Percentiles rank a stretch among this genome's conserved stretches.
These are phyloP conservation scores for Pavo muticus DNA, from an alignment of 2,113 vertebrate species.

Conservation along the genomic window DNA sequence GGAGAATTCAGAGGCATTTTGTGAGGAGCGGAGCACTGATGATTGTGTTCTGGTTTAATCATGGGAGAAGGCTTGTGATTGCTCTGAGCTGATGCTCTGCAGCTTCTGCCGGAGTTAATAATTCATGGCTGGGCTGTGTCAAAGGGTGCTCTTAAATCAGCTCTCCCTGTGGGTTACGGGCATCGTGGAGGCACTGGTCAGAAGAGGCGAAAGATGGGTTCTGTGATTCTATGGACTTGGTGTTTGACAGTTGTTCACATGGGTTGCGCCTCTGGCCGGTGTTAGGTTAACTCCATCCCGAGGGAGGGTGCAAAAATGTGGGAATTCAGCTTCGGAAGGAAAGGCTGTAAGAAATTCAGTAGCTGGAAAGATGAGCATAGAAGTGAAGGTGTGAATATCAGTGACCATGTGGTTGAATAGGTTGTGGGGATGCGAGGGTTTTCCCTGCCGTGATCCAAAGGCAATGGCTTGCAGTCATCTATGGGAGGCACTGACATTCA, in stretches of 20 bases:
- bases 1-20: neutral
- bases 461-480: neutral
- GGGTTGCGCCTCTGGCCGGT: neutral
- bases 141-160: conserved; percentile 58
- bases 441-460: neutral
- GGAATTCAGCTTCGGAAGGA: neutral
- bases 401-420: neutral
- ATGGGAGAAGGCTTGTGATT: neutral
- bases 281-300: neutral
- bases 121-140: conserved; percentile 69
- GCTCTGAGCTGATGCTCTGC: conserved; percentile 34
- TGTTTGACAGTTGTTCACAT: conserved; percentile 49
- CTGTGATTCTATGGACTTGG: neutral
- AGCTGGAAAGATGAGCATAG: neutral
- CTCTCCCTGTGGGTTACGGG: conserved; percentile 55
- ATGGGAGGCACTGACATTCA: neutral
- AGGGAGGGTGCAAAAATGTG: rapidly evolving
- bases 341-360: neutral
- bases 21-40: conserved; percentile 39
- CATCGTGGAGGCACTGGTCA: conserved; percentile 1
- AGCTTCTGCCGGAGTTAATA: conserved; percentile 62
- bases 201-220: conserved; percentile 51
- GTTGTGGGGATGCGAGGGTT: neutral
- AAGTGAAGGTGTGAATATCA: neutral
- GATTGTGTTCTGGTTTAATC: conserved; percentile 65